These are phyloP conservation scores for Leucoraja erinaceus DNA, from an alignment of 2,113 vertebrate species.

Conservation along the genomic window DNA sequence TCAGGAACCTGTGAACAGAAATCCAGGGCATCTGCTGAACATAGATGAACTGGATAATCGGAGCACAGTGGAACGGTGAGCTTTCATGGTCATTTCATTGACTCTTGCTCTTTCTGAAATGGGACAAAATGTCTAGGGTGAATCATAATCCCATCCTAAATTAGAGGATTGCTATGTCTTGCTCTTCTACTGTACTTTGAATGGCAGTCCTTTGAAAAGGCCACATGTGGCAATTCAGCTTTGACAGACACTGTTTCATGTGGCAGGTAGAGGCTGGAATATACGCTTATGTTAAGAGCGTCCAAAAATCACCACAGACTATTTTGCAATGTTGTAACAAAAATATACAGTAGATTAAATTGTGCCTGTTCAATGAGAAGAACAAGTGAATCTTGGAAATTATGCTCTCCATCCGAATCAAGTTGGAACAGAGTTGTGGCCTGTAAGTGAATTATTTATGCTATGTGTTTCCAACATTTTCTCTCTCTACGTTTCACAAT, in stretches of 20 bases:
- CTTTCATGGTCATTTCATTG: background rate
- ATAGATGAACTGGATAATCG: constrained; percentile 87
- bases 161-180: background rate
- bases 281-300: background rate
- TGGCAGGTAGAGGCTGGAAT: background rate
- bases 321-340: background rate
- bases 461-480: background rate
- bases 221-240: background rate
- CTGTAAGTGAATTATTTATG: background rate
- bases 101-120: background rate
- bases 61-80: constrained; percentile 80
- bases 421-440: background rate
- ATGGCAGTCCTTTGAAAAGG: background rate
- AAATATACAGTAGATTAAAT: background rate
- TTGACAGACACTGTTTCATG: background rate
- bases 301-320: background rate
- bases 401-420: background rate
- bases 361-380: background rate
- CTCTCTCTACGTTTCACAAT: background rate
- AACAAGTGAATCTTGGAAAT: background rate
- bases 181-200: background rate
- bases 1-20: constrained; percentile 65
- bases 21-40: constrained; percentile 73
- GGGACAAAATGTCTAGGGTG: background rate
- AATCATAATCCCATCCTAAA: background rate